These are phyloP conservation scores for Syrphus vitripennis DNA, from an alignment of 2,888 invertebrate species.

Conservation along the genomic window DNA sequence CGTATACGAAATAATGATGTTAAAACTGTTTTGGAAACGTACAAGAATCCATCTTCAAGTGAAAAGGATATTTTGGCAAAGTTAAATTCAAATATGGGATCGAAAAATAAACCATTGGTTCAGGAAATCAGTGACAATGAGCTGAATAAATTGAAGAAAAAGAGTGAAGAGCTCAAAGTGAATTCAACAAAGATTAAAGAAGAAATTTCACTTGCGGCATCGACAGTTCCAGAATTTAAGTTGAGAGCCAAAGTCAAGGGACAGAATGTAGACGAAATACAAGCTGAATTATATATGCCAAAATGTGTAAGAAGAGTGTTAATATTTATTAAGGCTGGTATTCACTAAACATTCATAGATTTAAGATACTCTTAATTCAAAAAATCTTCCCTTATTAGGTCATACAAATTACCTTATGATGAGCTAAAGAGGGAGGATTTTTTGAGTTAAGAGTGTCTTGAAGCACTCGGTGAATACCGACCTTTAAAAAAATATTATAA, in stretches of 20 bases:
- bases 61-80: slow-evolving; percentile 73
- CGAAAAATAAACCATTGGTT: slow-evolving; percentile 80
- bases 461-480: too few relatives aligned
- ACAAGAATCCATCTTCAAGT: slow-evolving; percentile 73
- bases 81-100: slow-evolving; percentile 34
- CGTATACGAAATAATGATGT: slow-evolving; percentile 88
- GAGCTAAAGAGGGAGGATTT: too few relatives aligned
- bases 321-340: too few relatives aligned
- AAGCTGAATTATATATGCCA: slow-evolving; percentile 80
- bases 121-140: slow-evolving; percentile 82
- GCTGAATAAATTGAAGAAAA: slow-evolving; percentile 71
- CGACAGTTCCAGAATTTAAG: slow-evolving; percentile 83
- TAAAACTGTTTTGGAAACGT: slow-evolving; percentile 80
- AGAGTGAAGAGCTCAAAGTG: slow-evolving; percentile 73
- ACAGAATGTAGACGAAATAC: slow-evolving; percentile 76
- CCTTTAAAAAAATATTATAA: too few relatives aligned
- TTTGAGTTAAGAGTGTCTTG: neutral
- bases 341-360: too few relatives aligned
- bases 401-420: too few relatives aligned
- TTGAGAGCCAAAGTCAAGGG: slow-evolving; percentile 83
- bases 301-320: slow-evolving; percentile 77
- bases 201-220: slow-evolving; percentile 74
- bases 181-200: slow-evolving; percentile 72
- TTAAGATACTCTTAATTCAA: too few relatives aligned
- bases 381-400: too few relatives aligned